phyloP scores from a whole-genome alignment of 2,113 vertebrate genomes.

The Pelvicachromis taeniatus region DNA sequence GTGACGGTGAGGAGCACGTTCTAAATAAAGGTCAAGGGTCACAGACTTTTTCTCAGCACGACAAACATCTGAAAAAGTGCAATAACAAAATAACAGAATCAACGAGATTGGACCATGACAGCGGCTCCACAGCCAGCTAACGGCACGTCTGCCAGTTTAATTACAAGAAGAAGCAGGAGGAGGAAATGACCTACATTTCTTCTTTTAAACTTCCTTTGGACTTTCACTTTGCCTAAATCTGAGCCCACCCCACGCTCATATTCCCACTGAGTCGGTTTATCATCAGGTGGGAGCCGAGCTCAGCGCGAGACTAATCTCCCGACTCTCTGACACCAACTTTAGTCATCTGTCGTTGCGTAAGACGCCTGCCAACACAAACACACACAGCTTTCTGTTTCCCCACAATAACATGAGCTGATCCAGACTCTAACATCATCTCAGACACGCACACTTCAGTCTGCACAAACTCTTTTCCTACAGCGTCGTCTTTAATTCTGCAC shows the following conservation, averaged over 20 bases:
- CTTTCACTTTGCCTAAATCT: neutral
- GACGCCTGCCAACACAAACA: neutral
- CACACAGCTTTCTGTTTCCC: neutral
- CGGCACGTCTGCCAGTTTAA: neutral
- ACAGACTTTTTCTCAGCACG: neutral
- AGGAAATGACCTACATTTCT: neutral
- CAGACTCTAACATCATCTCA: neutral
- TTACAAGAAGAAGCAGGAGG: neutral
- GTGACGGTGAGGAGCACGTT: neutral
- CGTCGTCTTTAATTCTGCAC: neutral
- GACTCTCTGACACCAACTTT: neutral
- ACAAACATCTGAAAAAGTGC: neutral
- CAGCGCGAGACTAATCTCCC: neutral
- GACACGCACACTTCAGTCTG: neutral
- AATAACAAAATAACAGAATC: neutral
- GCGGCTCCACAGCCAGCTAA: neutral
- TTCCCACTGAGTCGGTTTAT: neutral
- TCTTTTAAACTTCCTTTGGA: neutral
- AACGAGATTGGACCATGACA: rapidly evolving
- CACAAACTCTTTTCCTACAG: neutral
- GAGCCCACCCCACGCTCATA: neutral
- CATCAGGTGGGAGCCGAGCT: neutral
- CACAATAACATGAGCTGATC: neutral
- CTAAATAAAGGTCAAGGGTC: neutral
- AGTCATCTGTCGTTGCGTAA: neutral